phyloP scores from a whole-genome alignment of 2,888 invertebrate genomes.

The Seira musarum region DNA sequence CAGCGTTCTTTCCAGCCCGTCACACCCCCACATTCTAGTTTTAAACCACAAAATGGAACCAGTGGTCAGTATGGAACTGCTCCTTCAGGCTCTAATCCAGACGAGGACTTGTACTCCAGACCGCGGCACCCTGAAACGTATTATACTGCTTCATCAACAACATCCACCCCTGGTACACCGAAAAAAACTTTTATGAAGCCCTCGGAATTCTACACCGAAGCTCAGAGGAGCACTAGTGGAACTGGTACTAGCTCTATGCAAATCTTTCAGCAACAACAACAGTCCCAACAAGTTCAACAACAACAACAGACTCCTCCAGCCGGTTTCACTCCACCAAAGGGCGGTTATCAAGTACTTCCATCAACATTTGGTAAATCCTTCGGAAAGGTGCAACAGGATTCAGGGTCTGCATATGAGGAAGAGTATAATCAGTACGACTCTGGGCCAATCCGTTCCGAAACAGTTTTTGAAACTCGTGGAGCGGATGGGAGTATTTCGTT shows the following conservation, averaged over 20 bases:
- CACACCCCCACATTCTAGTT: constrained; percentile 47
- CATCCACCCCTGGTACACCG: constrained; percentile 56
- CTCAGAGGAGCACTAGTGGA: constrained; percentile 54
- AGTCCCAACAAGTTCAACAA: neutral
- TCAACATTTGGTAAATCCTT: constrained; percentile 61
- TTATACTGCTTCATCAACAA: constrained; percentile 63
- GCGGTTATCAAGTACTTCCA: constrained; percentile 65
- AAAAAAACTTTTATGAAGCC: constrained; percentile 69
- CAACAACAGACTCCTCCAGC: neutral
- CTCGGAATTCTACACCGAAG: constrained; percentile 65
- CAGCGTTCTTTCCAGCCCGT: constrained; percentile 60
- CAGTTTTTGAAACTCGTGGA: constrained; percentile 66
- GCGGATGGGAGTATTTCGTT: constrained; percentile 67
- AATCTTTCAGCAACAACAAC: constrained; percentile 21
- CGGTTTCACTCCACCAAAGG: constrained; percentile 58
- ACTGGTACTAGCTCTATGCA: constrained; percentile 21
- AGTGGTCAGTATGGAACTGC: constrained; percentile 25
- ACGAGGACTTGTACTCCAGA: constrained; percentile 66
- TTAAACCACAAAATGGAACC: constrained; percentile 52
- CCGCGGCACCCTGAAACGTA: constrained; percentile 67
- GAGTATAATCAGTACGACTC: constrained; percentile 67
- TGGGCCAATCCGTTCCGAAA: constrained; percentile 66
- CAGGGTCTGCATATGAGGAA: constrained; percentile 53
- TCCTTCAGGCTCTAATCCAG: constrained; percentile 34
- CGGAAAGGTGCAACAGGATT: constrained; percentile 58